Conservation (phyloP, 2,888 invertebrate species). For the Parthenolecanium corni region DNA sequence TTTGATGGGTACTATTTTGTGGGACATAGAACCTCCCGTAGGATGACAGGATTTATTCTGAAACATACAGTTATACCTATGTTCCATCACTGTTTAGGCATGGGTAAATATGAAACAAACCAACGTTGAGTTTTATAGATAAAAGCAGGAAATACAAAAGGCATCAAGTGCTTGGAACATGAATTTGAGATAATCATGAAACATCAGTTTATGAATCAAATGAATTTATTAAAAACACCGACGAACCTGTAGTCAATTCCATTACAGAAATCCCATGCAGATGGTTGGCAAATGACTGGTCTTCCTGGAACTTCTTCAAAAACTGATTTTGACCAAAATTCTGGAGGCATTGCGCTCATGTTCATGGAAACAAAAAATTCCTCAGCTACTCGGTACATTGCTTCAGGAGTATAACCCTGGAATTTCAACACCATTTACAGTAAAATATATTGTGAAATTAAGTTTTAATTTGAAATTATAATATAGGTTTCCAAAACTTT, state of each 20-base stretch:
- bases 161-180: too few species aligned
- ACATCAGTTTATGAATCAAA: too few species aligned
- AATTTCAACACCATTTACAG: slow-evolving; percentile 26
- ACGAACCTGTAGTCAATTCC: slow-evolving; percentile 77
- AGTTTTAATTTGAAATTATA: slow-evolving; percentile 15
- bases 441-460: background rate
- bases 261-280: slow-evolving; percentile 91
- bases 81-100: too few species aligned
- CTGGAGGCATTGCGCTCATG: slow-evolving; percentile 69
- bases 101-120: too few species aligned
- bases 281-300: slow-evolving; percentile 73
- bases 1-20: too few species aligned
- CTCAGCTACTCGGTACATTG: slow-evolving; percentile 77
- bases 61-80: too few species aligned
- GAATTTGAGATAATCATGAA: too few species aligned
- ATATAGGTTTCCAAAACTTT: background rate
- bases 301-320: slow-evolving; percentile 67
- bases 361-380: slow-evolving; percentile 85
- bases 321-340: slow-evolving; percentile 80
- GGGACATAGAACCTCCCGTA: too few species aligned
- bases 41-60: too few species aligned
- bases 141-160: too few species aligned
- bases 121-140: too few species aligned
- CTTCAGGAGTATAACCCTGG: slow-evolving; percentile 69
- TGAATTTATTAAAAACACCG: too few species aligned